Conservation (phyloP, 2,113 vertebrate genomes). For the Planiliza haematocheilus region DNA sequence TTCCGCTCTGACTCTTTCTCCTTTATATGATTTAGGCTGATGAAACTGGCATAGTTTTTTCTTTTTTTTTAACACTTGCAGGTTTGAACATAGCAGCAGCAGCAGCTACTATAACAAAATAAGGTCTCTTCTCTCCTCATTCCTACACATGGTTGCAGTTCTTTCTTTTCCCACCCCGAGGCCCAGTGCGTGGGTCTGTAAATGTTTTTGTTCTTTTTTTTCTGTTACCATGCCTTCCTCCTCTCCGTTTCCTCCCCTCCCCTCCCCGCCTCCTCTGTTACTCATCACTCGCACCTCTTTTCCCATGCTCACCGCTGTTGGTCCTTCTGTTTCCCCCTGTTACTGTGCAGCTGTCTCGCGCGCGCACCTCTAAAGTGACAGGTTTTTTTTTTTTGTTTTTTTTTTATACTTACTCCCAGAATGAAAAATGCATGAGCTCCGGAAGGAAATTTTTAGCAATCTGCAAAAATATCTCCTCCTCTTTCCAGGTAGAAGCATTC, state of each 20-base stretch:
- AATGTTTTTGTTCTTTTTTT: conserved; percentile 65
- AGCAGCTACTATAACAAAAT: neutral
- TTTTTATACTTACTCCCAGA: neutral
- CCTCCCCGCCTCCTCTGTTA: conserved; percentile 31
- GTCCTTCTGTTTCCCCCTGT: conserved; percentile 38
- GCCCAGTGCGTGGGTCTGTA: conserved; percentile 68
- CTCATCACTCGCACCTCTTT: conserved; percentile 62
- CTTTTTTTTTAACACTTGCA: too few species aligned
- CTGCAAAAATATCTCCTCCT: neutral
- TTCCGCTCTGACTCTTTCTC: neutral
- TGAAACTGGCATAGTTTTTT: neutral
- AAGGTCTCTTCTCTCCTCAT: neutral
- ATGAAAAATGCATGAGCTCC: conserved; percentile 64
- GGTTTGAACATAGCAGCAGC: conserved; percentile 8
- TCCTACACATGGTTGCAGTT: conserved; percentile 59
- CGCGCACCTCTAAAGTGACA: conserved; percentile 12
- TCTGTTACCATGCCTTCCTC: conserved; percentile 41
- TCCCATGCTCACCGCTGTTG: conserved; percentile 36
- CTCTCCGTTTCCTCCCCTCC: conserved; percentile 23
- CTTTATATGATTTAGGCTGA: conserved; percentile 10
- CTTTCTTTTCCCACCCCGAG: conserved; percentile 56
- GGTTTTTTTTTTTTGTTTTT: conserved; percentile 26
- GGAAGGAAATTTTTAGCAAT: conserved; percentile 43
- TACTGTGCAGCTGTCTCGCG: conserved; percentile 25
- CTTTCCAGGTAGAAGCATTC: conserved; percentile 27